Percentiles rank a stretch among this genome's conserved stretches.
These are phyloP conservation scores for Teleogryllus occipitalis DNA, from an alignment of 1,140 invertebrate species.

Conservation along the genomic window DNA sequence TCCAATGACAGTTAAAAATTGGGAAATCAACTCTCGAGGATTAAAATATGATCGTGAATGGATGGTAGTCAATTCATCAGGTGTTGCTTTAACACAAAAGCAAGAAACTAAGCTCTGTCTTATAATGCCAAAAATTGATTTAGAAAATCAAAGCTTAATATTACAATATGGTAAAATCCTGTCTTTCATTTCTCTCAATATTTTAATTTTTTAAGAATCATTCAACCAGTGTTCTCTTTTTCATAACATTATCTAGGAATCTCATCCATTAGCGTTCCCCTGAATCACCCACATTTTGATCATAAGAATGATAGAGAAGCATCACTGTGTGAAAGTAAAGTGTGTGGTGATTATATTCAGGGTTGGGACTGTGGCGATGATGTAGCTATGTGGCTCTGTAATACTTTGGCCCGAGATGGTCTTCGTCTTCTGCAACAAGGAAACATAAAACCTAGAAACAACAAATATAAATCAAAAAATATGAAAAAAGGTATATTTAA, in stretches of 20 bases:
- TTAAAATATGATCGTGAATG: conserved; percentile 83
- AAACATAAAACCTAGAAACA: conserved; percentile 29
- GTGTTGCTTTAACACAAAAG: conserved; percentile 82
- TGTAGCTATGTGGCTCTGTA: conserved; percentile 66
- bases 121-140: conserved; percentile 65
- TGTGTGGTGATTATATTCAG: conserved; percentile 74
- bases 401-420: conserved; percentile 52
- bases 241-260: background rate
- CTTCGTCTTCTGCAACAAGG: conserved; percentile 61
- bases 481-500: conserved; percentile 22
- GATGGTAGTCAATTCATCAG: conserved; percentile 77
- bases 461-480: conserved; percentile 28
- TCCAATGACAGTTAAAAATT: conserved; percentile 59
- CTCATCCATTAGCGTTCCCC: background rate
- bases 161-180: conserved; percentile 54
- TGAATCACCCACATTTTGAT: background rate
- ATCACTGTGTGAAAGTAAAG: conserved; percentile 59
- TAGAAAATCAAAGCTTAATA: conserved; percentile 48
- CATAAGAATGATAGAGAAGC: conserved; percentile 28
- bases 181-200: background rate
- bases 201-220: background rate
- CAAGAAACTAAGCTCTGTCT: conserved; percentile 69
- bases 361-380: conserved; percentile 75
- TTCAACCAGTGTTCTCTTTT: background rate
- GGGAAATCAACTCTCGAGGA: conserved; percentile 64